These are phyloP conservation scores for Vireo altiloquus DNA, from an alignment of 2,113 vertebrate genomes.

Conservation along the genomic window DNA sequence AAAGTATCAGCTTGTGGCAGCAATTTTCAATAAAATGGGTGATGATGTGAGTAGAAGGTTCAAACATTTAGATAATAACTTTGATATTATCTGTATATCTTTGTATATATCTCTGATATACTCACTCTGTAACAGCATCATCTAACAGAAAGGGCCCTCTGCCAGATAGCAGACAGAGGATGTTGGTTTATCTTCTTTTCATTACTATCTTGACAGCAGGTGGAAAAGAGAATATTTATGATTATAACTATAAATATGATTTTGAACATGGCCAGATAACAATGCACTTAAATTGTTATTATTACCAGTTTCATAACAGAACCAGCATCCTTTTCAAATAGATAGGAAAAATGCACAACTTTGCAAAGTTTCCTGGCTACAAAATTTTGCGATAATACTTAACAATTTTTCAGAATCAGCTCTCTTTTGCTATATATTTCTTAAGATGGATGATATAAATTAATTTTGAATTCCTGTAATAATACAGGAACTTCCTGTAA, in stretches of 20 bases:
- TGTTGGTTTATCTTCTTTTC: neutral
- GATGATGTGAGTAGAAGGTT: neutral
- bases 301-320: neutral
- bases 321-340: neutral
- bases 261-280: neutral
- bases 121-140: neutral
- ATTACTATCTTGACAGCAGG: neutral
- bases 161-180: neutral
- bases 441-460: neutral
- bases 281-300: neutral
- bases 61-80: neutral
- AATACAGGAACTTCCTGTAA: neutral
- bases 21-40: neutral
- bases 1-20: neutral
- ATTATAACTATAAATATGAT: neutral
- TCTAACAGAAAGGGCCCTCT: neutral
- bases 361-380: neutral
- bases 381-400: neutral
- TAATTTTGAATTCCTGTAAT: neutral
- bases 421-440: neutral
- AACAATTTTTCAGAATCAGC: neutral
- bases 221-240: neutral
- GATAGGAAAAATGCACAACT: neutral
- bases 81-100: neutral
- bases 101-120: no score